Base-by-base conservation (phyloP, 2,113 vertebrate species). In the Chionomys nivalis region DNA sequence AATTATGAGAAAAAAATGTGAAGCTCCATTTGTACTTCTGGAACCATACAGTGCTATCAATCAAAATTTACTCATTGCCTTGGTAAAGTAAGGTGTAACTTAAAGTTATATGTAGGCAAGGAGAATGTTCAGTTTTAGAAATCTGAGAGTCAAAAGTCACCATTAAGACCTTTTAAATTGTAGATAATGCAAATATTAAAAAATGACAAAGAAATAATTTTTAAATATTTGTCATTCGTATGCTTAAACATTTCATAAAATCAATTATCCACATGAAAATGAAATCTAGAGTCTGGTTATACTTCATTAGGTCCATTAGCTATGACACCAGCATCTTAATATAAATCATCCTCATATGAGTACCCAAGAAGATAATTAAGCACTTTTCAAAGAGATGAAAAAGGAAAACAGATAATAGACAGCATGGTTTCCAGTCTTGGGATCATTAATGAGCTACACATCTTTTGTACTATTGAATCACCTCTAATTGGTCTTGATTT, bases 281-380 rank as follows among this genome's bases (percentile, higher is more conserved):
- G 89, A 98, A 95, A 97, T 97, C 92, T 97, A 77, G 96, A 98
- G 85, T 7, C 93, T 90, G 5, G 91, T 89, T 98, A 87, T 96
- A 95, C n/a, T 65, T 97, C 75, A 98, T 98, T 96, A 97, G 83
- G 44, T 95, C 96, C 94, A 97, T 98, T 98, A 98, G 97, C 49
- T 96, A 31, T 96, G 81, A 97, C 14, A 76, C 33, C 87, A 96
- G 61, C 86, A 95, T 81, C 65, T 87, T 92, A 93, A 87, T 95
- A 95, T 96, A 97, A 98, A 98, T 98, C 0, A 97, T 96, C 96
- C 79, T 89, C 87, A 95, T 96, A 4, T 44, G 47, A 88, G 65
- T 95, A 97, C 97, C 96, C 79, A 96, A 91, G 87, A 97, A 96
- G 0, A 92, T 73, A 98, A 97, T 98, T 96, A 97, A 97, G 87